phyloP scores from a whole-genome alignment of 2,113 vertebrate genomes.

The Glaucomys volans region DNA sequence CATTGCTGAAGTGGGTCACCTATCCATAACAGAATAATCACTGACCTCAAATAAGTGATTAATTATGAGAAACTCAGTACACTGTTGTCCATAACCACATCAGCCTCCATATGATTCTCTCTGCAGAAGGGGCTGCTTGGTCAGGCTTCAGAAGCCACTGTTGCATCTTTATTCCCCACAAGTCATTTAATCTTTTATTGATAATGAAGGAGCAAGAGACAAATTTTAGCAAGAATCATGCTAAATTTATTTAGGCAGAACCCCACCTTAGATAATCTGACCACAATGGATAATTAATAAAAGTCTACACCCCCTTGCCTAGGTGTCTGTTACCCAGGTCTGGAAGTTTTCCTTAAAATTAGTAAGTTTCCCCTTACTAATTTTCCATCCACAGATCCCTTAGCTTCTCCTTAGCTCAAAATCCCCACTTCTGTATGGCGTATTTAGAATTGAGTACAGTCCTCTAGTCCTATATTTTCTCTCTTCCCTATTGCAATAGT shows the following conservation, averaged over 20 bases:
- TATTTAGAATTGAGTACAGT: background rate
- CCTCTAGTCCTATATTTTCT: background rate
- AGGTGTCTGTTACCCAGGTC: background rate
- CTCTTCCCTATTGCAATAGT: background rate
- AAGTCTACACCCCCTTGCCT: background rate
- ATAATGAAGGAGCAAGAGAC: background rate
- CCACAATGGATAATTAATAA: background rate
- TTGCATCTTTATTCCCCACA: background rate
- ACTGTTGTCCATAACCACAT: background rate
- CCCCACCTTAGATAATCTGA: background rate
- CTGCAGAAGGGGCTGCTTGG: background rate
- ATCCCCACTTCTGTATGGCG: background rate
- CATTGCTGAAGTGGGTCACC: background rate
- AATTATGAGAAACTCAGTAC: background rate
- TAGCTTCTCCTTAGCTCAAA: background rate
- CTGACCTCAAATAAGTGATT: background rate
- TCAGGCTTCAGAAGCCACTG: background rate
- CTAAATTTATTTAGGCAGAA: background rate
- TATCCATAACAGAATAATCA: background rate
- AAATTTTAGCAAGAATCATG: constrained; percentile 4
- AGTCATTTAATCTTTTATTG: background rate
- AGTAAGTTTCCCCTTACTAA: background rate
- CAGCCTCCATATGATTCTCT: background rate
- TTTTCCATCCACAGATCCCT: background rate
- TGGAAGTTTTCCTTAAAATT: too few relatives aligned